Evolutionary conservation across 2,113 vertebrate species (phyloP).

Genomic region (Tympanuchus pallidicinctus): DNA sequence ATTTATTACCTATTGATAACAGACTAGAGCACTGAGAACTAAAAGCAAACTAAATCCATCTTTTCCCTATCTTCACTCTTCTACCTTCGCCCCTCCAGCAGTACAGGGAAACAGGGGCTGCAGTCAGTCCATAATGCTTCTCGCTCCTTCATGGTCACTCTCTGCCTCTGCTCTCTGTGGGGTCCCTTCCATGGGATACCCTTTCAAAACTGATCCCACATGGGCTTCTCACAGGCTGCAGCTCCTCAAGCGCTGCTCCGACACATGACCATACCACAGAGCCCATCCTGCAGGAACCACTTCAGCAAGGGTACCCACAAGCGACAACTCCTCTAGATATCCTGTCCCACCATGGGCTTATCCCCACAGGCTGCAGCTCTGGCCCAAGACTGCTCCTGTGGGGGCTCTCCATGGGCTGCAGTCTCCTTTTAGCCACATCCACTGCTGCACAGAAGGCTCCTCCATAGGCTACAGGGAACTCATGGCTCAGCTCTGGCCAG

Average conservation of each 20-base stretch:
- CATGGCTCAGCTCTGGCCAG: neutral
- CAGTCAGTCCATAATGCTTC: neutral
- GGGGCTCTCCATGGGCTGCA: neutral
- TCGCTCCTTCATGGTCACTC: neutral
- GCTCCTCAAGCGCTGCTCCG: neutral
- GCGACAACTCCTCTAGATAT: neutral
- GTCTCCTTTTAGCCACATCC: neutral
- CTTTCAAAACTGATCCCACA: neutral
- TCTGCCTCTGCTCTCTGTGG: neutral
- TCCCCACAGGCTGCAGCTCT: neutral
- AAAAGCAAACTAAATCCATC: neutral
- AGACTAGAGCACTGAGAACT: neutral
- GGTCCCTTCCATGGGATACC: neutral
- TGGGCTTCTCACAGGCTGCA: neutral
- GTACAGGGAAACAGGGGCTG: neutral
- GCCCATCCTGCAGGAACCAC: neutral
- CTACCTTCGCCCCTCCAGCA: neutral
- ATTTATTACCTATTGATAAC: neutral
- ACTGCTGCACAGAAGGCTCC: neutral
- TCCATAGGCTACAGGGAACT: neutral
- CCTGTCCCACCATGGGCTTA: neutral
- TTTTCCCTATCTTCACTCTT: neutral
- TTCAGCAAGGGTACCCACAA: neutral
- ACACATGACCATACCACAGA: fast-evolving
- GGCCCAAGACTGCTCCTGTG: neutral